These are phyloP conservation scores for Novumbra hubbsi DNA, from an alignment of 2,797 vertebrate genomes.

Conservation along the genomic window DNA sequence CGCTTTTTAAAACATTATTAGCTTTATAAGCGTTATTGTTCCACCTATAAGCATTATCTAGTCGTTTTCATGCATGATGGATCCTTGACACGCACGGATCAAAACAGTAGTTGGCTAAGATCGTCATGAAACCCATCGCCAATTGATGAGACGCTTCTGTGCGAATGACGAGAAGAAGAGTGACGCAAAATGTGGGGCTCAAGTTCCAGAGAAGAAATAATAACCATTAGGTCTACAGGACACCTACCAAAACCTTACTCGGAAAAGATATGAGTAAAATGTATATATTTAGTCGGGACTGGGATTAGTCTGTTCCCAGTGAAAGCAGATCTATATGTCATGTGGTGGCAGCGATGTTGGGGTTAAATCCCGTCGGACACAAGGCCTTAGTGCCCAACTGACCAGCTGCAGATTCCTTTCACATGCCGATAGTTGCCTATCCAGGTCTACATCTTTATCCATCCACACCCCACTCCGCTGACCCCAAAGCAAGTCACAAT, in stretches of 20 bases:
- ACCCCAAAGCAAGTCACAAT: slow-evolving; percentile 71
- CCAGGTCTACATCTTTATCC: slow-evolving; percentile 32
- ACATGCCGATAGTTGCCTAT: slow-evolving; percentile 2
- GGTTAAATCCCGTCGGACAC: background rate
- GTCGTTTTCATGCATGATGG: background rate
- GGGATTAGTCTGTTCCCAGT: background rate
- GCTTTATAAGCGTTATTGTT: slow-evolving; percentile 54
- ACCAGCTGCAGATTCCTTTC: background rate
- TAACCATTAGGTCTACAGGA: background rate
- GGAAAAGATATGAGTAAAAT: background rate
- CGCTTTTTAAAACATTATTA: slow-evolving; percentile 51
- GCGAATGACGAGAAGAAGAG: slow-evolving; percentile 17
- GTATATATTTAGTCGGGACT: background rate
- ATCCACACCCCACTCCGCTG: slow-evolving; percentile 33
- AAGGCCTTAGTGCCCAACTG: slow-evolving; percentile 1
- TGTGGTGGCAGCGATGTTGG: background rate
- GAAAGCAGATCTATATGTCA: background rate
- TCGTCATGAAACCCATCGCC: background rate
- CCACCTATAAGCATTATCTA: slow-evolving; percentile 44
- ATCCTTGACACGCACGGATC: slow-evolving; percentile 68
- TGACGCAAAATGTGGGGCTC: slow-evolving; percentile 40
- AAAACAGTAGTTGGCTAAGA: slow-evolving; percentile 14
- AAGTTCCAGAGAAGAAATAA: slow-evolving; percentile 3
- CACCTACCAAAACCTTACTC: background rate
- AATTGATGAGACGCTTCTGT: background rate